Percentiles rank a stretch among this genome's conserved stretches.
These are phyloP conservation scores for Palythoa grandiflora DNA, from an alignment of 92 coral and sea anemone genomes.

Conservation along the genomic window DNA sequence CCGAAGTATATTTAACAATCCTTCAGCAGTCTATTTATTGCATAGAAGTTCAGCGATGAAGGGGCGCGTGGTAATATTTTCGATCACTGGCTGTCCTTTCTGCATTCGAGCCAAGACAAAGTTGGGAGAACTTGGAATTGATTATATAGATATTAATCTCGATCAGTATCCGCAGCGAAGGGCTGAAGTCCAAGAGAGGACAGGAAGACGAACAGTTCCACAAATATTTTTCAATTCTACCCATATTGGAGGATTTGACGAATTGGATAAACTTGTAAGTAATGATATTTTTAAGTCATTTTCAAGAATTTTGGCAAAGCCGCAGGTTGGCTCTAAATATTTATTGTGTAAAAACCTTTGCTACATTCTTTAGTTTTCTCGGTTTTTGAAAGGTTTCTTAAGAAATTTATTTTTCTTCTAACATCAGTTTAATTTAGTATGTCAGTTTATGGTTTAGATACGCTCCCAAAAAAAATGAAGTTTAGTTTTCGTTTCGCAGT, in stretches of 20 bases:
- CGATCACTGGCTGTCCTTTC: slow-evolving; percentile 97
- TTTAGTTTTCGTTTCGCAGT: too few relatives aligned
- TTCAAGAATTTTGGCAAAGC: neutral
- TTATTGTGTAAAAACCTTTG: neutral
- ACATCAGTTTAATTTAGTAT: too few relatives aligned
- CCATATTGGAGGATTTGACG: slow-evolving; percentile 93
- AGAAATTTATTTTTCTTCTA: neutral
- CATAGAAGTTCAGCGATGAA: slow-evolving; percentile 61
- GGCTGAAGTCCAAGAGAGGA: slow-evolving; percentile 80
- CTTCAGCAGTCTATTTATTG: neutral
- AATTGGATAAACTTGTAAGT: slow-evolving; percentile 89
- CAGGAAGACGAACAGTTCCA: slow-evolving; percentile 93
- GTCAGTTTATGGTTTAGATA: too few relatives aligned
- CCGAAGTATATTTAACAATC: neutral
- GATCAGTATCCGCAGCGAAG: slow-evolving; percentile 81
- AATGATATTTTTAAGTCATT: neutral
- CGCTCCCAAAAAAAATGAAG: too few relatives aligned
- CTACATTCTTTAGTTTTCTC: neutral
- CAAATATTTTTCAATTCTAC: slow-evolving; percentile 93
- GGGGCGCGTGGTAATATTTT: slow-evolving; percentile 81
- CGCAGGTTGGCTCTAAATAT: neutral
- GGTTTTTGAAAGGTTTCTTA: neutral
- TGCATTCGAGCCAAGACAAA: slow-evolving; percentile 92
- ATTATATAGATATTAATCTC: slow-evolving; percentile 84
- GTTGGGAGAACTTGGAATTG: slow-evolving; percentile 74